phyloP scores from a whole-genome alignment of 2,113 vertebrate genomes.

The Albula glossodonta region DNA sequence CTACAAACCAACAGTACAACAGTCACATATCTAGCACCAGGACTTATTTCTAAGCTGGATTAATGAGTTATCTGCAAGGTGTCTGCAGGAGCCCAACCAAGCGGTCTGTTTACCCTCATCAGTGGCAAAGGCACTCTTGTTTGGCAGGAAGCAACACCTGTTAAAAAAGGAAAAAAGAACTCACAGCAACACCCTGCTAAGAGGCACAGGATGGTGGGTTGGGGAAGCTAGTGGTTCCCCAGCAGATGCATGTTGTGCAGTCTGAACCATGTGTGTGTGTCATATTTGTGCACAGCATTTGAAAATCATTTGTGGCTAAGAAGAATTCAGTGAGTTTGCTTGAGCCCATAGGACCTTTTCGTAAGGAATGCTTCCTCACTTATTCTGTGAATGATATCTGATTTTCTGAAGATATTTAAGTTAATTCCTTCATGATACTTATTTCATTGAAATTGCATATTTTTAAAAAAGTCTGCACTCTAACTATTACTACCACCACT shows the following conservation, averaged over 20 bases:
- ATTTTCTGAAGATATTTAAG: no score
- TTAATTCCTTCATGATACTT: no score
- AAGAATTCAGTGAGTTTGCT: no score
- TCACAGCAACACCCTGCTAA: background rate
- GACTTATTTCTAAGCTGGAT: background rate
- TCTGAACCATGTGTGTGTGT: background rate
- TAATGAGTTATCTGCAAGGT: background rate
- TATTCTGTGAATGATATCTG: no score
- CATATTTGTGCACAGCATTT: background rate
- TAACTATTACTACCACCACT: background rate
- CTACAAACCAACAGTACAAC: background rate
- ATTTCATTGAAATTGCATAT: no score
- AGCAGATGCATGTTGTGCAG: background rate
- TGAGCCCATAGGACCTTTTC: no score
- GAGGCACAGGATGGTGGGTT: background rate
- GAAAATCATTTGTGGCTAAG: no score
- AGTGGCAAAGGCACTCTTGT: background rate
- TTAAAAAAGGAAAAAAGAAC: background rate
- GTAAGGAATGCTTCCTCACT: no score
- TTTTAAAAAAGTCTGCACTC: no score
- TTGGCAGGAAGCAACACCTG: constrained; percentile 5
- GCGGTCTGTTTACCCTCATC: background rate
- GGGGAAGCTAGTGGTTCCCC: background rate
- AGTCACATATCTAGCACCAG: background rate
- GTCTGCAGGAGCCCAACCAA: background rate